Percentiles rank a stretch among this genome's conserved stretches.
phyloP scores from a whole-genome alignment of 37 sponge, comb jelly and placozoan genomes.

The Halichondria panicea region DNA sequence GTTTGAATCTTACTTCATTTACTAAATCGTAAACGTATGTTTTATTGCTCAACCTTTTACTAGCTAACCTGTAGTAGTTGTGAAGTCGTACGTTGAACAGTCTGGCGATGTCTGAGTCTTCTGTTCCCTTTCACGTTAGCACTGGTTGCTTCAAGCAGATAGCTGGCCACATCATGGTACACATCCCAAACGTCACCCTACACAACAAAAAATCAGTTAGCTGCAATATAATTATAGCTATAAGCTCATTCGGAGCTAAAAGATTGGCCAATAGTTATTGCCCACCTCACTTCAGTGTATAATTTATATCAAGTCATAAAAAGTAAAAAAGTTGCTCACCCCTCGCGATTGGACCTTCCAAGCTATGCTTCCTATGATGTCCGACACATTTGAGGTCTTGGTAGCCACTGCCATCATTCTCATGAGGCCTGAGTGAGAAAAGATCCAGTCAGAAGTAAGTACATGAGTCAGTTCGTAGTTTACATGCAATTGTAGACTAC shows the following conservation, averaged over 20 bases:
- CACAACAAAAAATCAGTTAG: not conserved
- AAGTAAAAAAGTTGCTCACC: constrained; percentile 25
- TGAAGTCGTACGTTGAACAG: constrained; percentile 29
- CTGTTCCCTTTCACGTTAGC: constrained; percentile 18
- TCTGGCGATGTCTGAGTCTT: not conserved
- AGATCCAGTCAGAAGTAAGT: too few species aligned
- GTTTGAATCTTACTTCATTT: too few species aligned
- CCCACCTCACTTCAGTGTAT: not conserved
- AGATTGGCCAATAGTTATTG: too few species aligned
- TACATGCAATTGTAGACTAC: too few species aligned
- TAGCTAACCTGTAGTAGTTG: constrained; percentile 18
- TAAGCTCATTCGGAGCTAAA: not conserved
- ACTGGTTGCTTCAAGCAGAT: constrained; percentile 38
- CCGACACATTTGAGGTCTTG: constrained; percentile 30
- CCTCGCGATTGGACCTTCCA: constrained; percentile 41
- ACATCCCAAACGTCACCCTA: constrained; percentile 61
- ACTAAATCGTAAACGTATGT: too few species aligned
- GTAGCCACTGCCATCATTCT: constrained; percentile 56
- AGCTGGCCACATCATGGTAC: constrained; percentile 50
- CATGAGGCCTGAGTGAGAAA: constrained; percentile 24
- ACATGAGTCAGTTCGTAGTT: too few species aligned
- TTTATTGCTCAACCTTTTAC: too few species aligned
- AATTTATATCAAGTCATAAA: too few species aligned
- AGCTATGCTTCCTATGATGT: constrained; percentile 25
- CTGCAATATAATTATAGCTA: not conserved